Conservation (phyloP, 2,888 invertebrate genomes). For the Acanthopleura granulata region DNA sequence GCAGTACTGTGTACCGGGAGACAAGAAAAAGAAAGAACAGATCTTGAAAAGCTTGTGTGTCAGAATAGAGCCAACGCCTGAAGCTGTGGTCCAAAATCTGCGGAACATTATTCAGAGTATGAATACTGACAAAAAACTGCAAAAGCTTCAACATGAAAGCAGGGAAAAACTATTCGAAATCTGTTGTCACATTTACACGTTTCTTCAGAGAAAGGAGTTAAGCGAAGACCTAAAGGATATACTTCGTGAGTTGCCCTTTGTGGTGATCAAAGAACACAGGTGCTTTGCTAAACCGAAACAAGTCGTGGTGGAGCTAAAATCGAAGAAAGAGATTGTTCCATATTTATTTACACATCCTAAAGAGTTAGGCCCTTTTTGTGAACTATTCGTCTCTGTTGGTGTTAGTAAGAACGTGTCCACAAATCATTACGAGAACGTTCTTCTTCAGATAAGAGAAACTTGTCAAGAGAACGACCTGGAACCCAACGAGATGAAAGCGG, state of each 20-base stretch:
- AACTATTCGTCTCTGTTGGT: constrained; percentile 42
- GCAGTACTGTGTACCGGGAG: not conserved
- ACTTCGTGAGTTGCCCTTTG: not conserved
- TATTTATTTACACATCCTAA: constrained; percentile 40
- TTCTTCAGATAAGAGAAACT: constrained; percentile 30
- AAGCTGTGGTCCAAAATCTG: no score
- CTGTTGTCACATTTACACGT: not conserved
- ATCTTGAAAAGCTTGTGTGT: no score
- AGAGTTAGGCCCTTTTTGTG: constrained; percentile 34
- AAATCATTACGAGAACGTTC: constrained; percentile 37
- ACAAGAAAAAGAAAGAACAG: no score
- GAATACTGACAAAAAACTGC: not conserved
- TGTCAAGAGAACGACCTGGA: constrained; percentile 27
- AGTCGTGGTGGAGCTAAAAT: constrained; percentile 31
- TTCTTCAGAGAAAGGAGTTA: not conserved
- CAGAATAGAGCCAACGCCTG: no score
- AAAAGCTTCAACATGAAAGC: not conserved
- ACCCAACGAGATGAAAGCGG: constrained; percentile 34
- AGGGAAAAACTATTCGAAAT: not conserved
- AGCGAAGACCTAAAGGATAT: not conserved
- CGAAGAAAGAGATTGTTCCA: constrained; percentile 39
- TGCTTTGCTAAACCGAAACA: constrained; percentile 32
- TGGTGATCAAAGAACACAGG: constrained; percentile 23
- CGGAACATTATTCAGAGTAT: not conserved
- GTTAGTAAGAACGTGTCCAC: constrained; percentile 32